phyloP scores from a whole-genome alignment of 2,113 vertebrate genomes.

The Hippolais icterina region DNA sequence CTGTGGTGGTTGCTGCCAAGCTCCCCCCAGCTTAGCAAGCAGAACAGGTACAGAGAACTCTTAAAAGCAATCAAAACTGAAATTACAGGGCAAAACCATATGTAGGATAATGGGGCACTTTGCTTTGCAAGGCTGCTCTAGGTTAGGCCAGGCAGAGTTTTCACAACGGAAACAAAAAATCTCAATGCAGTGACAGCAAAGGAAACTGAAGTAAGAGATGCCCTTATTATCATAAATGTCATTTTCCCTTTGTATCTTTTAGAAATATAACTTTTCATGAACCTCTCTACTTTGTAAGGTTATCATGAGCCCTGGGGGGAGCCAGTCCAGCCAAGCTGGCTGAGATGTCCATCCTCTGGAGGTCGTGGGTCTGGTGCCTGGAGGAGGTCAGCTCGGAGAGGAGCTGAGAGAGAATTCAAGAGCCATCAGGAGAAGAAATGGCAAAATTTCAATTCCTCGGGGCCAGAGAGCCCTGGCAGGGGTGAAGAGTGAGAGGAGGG shows the following conservation, averaged over 20 bases:
- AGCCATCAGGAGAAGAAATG: neutral
- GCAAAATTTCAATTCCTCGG: neutral
- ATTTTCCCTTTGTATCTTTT: neutral
- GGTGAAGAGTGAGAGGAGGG: neutral
- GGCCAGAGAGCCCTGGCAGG: neutral
- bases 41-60: neutral
- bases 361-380: rapidly evolving
- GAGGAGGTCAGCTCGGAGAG: neutral
- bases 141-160: neutral
- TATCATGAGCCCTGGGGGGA: neutral
- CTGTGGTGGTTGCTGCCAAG: neutral
- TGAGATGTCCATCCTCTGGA: neutral
- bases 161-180: neutral
- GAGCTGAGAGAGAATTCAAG: neutral
- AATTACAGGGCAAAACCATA: neutral
- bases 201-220: neutral
- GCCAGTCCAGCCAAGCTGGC: neutral
- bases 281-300: neutral
- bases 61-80: neutral
- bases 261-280: neutral
- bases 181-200: neutral
- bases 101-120: neutral
- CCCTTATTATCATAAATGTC: neutral
- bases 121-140: neutral
- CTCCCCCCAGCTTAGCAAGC: neutral